A percentile compares a stretch with the other conserved stretches of the same genome.
Conservation (phyloP, 2,888 invertebrate genomes). For the Acrocyrtus sp. region DNA sequence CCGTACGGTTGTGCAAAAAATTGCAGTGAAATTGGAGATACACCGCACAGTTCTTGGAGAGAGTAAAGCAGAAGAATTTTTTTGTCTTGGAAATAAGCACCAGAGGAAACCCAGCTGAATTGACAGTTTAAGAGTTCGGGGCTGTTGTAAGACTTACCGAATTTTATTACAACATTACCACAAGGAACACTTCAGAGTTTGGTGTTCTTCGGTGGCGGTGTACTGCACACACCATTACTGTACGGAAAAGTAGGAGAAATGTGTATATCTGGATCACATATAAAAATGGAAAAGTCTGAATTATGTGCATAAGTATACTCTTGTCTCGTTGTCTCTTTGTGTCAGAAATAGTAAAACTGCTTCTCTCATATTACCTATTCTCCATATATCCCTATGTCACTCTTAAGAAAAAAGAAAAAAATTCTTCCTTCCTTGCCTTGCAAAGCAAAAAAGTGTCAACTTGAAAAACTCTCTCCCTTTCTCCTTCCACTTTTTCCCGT, state of each 20-base stretch:
- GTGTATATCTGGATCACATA: conserved; percentile 23
- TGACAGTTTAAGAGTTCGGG: conserved; percentile 32
- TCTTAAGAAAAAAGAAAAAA: conserved; percentile 5
- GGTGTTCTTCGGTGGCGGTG: conserved; percentile 3
- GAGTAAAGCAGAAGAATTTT: too few relatives aligned
- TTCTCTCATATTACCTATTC: not conserved
- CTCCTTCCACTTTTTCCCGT: conserved; percentile 51
- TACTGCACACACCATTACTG: too few relatives aligned
- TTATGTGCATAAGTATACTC: too few relatives aligned
- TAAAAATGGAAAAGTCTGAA: conserved; percentile 8
- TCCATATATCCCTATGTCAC: not conserved
- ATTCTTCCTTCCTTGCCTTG: conserved; percentile 10
- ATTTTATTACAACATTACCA: conserved; percentile 44
- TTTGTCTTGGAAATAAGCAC: too few relatives aligned
- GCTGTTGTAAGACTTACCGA: conserved; percentile 32
- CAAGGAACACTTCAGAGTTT: conserved; percentile 40
- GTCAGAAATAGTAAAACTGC: not conserved
- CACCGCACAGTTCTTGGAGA: too few relatives aligned
- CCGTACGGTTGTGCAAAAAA: too few relatives aligned
- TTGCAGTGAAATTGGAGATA: too few relatives aligned
- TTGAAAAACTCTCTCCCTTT: conserved; percentile 30
- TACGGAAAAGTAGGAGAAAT: too few relatives aligned
- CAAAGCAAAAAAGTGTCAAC: conserved; percentile 39
- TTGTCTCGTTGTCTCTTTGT: too few relatives aligned
- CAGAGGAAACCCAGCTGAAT: conserved; percentile 34